These are phyloP conservation scores for Bergia puertoricense DNA, from an alignment of 92 coral and sea anemone species.

Conservation along the genomic window DNA sequence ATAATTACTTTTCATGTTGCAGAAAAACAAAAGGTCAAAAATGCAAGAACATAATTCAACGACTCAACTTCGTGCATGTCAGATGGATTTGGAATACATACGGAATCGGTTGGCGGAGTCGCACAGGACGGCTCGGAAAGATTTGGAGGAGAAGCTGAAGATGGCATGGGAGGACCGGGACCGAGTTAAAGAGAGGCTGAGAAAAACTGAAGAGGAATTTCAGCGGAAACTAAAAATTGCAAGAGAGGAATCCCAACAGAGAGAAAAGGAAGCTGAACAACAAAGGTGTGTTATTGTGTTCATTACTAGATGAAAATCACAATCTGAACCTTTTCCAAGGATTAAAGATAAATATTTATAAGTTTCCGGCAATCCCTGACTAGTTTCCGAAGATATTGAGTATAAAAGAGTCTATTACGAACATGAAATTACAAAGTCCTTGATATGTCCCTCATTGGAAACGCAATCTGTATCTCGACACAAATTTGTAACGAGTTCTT, in stretches of 20 bases:
- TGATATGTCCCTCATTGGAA: too few relatives aligned
- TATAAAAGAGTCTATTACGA: too few relatives aligned
- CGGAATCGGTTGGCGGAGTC: conserved; percentile 11
- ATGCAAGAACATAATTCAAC: neutral
- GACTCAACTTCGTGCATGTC: conserved; percentile 17
- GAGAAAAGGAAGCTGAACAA: conserved; percentile 2
- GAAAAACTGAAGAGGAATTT: conserved; percentile 9
- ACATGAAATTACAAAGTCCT: too few relatives aligned
- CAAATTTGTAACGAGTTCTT: too few relatives aligned
- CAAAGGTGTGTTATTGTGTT: conserved; percentile 13
- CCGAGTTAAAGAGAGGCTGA: neutral
- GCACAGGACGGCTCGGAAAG: neutral
- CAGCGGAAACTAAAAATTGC: conserved; percentile 5
- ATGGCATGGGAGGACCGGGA: conserved; percentile 16
- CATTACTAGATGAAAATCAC: too few relatives aligned
- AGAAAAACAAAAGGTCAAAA: conserved; percentile 26
- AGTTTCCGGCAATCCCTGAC: neutral
- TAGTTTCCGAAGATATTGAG: too few relatives aligned
- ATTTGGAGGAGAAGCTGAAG: conserved; percentile 13
- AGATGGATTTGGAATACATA: conserved; percentile 8
- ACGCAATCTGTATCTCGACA: too few relatives aligned
- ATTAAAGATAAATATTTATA: neutral
- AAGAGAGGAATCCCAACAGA: conserved; percentile 5
- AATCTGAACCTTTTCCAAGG: neutral
- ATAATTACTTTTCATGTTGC: neutral